A percentile compares a stretch with the other conserved stretches of the same genome.
These are phyloP conservation scores for Leucophora obtusa DNA, from an alignment of 2,888 invertebrate genomes.

Conservation along the genomic window DNA sequence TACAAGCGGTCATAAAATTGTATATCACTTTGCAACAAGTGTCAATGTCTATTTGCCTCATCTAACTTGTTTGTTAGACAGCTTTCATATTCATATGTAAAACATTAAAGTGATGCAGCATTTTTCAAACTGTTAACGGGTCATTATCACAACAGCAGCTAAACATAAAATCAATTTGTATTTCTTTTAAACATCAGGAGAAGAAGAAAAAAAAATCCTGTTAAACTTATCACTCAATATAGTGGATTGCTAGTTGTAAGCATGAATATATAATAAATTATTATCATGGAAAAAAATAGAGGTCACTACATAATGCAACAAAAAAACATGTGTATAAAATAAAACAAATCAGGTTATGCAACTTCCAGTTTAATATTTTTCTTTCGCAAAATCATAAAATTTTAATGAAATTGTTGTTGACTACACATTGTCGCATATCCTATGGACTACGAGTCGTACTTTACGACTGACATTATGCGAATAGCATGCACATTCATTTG, in stretches of 20 bases:
- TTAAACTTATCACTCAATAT: slow-evolving; percentile 17
- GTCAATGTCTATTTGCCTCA: slow-evolving; percentile 32
- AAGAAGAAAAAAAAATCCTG: slow-evolving; percentile 23
- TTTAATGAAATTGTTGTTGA: slow-evolving; percentile 33
- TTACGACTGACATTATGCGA: background rate
- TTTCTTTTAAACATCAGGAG: background rate
- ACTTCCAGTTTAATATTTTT: slow-evolving; percentile 2
- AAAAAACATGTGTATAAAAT: background rate
- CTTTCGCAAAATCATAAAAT: background rate
- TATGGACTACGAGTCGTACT: slow-evolving; percentile 12
- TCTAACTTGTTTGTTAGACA: background rate
- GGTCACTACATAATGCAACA: slow-evolving; percentile 22
- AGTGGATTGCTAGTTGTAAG: background rate
- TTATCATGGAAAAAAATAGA: slow-evolving; percentile 29
- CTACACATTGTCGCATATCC: slow-evolving; percentile 17
- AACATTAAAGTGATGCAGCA: slow-evolving; percentile 13
- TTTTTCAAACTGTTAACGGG: slow-evolving; percentile 34
- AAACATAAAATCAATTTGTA: background rate
- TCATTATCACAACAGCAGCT: slow-evolving; percentile 21
- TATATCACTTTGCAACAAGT: slow-evolving; percentile 35
- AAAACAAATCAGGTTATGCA: slow-evolving; percentile 43
- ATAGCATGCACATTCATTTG: slow-evolving; percentile 42
- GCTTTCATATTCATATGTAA: background rate
- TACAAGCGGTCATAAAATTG: background rate
- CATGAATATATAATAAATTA: slow-evolving; percentile 6